These are phyloP conservation scores for Meles meles DNA, from an alignment of 2,113 vertebrate species.

Conservation along the genomic window DNA sequence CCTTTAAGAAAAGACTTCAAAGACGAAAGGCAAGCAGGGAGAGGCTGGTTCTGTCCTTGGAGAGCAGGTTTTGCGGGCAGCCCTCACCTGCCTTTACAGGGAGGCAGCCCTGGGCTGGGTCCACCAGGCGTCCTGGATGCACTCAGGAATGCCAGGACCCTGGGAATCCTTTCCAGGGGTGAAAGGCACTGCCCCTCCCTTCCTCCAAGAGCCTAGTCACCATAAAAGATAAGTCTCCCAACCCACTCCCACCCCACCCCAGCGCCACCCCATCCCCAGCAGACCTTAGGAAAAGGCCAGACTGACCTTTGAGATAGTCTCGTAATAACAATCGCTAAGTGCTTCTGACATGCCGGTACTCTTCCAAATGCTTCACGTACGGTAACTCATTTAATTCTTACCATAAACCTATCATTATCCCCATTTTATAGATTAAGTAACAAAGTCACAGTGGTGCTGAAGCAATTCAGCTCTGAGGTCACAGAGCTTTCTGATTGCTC, in stretches of 20 bases:
- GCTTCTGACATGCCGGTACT: background rate
- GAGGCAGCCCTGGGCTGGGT: background rate
- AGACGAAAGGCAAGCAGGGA: background rate
- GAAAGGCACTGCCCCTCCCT: background rate
- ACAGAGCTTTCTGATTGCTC: background rate
- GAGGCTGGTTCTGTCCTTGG: background rate
- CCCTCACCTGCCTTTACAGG: background rate
- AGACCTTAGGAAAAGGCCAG: background rate
- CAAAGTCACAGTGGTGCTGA: background rate
- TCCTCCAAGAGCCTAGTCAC: background rate
- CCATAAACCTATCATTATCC: background rate
- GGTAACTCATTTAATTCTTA: background rate
- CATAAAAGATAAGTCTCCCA: background rate
- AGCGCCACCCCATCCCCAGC: rapidly evolving
- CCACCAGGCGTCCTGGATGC: background rate
- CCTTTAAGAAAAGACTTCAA: conserved; percentile 32
- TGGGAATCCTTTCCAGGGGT: background rate
- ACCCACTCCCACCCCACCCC: rapidly evolving
- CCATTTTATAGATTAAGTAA: background rate
- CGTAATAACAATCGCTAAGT: rapidly evolving
- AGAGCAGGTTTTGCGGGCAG: background rate
- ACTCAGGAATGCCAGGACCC: too few species aligned
- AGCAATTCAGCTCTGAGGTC: background rate
- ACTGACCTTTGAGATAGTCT: background rate
- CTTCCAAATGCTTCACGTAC: background rate